These are phyloP conservation scores for Stichodactyla mertensii DNA, from an alignment of 64 coral and sea anemone species.

Conservation along the genomic window DNA sequence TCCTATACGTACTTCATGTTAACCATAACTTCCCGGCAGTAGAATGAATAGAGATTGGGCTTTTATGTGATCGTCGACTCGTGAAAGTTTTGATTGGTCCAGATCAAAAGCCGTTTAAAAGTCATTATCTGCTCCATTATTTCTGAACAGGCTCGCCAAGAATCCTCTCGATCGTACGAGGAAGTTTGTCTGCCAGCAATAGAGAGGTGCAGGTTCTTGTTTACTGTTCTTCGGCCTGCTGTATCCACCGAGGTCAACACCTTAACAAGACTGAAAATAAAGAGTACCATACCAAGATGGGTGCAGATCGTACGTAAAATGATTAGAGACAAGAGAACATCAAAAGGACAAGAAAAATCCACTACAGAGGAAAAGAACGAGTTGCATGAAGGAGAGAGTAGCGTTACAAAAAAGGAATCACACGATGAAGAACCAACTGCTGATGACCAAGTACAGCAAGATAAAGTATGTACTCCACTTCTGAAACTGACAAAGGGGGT, in stretches of 20 bases:
- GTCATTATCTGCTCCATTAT: background rate
- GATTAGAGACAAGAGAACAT: constrained; percentile 55
- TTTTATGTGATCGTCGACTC: too few species aligned
- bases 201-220: constrained; percentile 83
- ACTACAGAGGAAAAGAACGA: constrained; percentile 24
- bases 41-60: too few species aligned
- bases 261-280: constrained; percentile 63
- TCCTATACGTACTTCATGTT: too few species aligned
- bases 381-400: constrained; percentile 31
- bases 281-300: constrained; percentile 80
- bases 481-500: background rate
- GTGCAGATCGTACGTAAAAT: constrained; percentile 60
- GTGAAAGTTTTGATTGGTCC: too few species aligned
- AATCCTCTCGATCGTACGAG: constrained; percentile 94
- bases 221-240: constrained; percentile 80
- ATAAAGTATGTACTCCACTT: background rate
- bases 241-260: constrained; percentile 78
- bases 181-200: constrained; percentile 88
- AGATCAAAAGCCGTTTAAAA: too few species aligned
- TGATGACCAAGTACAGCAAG: constrained; percentile 37
- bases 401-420: background rate
- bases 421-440: constrained; percentile 24
- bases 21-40: too few species aligned
- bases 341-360: constrained; percentile 43
- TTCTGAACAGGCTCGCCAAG: constrained; percentile 73